phyloP scores from a whole-genome alignment of 2,113 vertebrate species.

The Semnornis frantzii region DNA sequence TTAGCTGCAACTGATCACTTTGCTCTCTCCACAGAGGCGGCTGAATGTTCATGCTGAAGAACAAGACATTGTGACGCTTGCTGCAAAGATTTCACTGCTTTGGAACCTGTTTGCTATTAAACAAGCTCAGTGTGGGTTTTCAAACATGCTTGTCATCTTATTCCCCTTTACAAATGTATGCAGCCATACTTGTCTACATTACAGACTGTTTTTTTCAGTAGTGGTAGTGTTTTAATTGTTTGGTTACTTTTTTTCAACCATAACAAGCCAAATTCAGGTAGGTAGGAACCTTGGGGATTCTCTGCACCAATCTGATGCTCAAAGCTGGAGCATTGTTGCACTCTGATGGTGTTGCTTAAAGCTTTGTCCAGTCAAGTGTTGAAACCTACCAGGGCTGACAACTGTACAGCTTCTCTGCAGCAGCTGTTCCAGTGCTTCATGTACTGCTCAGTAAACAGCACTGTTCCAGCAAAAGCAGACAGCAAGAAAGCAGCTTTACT shows the following conservation, averaged over 20 bases:
- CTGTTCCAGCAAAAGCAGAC: background rate
- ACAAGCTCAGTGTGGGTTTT: constrained; percentile 20
- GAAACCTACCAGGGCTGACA: background rate
- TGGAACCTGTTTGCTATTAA: constrained; percentile 50
- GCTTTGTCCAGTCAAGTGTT: background rate
- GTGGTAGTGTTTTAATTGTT: background rate
- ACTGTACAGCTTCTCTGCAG: background rate
- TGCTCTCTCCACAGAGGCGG: constrained; percentile 81
- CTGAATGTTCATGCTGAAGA: constrained; percentile 61
- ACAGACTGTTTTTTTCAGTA: background rate
- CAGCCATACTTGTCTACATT: background rate
- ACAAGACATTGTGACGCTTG: background rate
- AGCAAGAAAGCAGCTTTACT: background rate
- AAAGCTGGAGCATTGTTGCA: background rate
- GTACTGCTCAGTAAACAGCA: background rate
- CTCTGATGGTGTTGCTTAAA: background rate
- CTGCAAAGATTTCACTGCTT: background rate
- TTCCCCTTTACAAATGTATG: background rate
- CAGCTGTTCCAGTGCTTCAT: background rate
- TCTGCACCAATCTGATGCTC: background rate
- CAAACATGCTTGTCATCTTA: background rate
- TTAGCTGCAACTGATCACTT: background rate
- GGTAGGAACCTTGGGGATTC: background rate
- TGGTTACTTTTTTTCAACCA: background rate
- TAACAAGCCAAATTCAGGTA: background rate